phyloP scores from a whole-genome alignment of 2,113 vertebrate species.

The Bos javanicus region DNA sequence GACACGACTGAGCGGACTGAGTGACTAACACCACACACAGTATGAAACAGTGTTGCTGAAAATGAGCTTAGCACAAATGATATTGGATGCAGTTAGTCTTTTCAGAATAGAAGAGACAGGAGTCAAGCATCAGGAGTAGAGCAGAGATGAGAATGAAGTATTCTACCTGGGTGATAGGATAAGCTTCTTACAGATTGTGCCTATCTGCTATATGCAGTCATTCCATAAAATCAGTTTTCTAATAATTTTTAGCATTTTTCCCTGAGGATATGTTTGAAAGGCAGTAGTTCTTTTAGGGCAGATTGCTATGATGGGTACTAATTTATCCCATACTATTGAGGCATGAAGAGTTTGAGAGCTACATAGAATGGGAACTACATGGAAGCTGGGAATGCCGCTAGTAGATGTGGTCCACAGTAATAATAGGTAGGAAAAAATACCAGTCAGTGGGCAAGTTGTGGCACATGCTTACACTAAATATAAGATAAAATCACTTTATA shows the following conservation, averaged over 20 bases:
- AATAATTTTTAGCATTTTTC: background rate
- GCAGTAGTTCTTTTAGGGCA: background rate
- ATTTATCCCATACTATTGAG: background rate
- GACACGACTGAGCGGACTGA: background rate
- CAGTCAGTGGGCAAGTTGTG: background rate
- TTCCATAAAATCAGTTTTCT: background rate
- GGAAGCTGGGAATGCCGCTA: background rate
- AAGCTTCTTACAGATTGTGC: background rate
- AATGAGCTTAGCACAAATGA: background rate
- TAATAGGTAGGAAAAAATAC: background rate
- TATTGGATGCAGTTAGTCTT: background rate
- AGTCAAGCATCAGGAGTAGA: background rate
- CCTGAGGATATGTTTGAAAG: slow-evolving; percentile 5
- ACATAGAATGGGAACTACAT: background rate
- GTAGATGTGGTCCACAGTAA: background rate
- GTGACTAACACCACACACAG: background rate
- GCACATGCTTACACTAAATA: background rate
- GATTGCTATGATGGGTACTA: background rate
- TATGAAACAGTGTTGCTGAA: background rate
- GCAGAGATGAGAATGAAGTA: background rate
- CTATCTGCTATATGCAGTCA: background rate
- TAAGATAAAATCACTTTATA: background rate
- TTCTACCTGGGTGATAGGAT: background rate
- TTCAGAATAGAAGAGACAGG: background rate
- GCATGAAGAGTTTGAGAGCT: background rate